phyloP scores from a whole-genome alignment of 2,113 vertebrate species.

The Thamnophis sirtalis region DNA sequence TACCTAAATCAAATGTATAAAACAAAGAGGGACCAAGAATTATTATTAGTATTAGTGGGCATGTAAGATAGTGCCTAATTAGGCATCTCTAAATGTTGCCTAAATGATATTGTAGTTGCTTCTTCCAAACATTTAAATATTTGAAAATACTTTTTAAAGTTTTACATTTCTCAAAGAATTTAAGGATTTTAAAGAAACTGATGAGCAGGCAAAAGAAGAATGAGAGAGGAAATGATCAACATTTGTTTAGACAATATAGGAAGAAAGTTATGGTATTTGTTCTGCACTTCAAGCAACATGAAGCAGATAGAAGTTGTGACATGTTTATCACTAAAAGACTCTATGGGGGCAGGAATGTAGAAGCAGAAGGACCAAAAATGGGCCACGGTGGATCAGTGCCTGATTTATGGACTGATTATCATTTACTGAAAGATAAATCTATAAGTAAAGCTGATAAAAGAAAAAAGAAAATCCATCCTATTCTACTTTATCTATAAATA shows the following conservation, averaged over 20 bases:
- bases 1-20: slow-evolving; percentile 8
- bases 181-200: not conserved
- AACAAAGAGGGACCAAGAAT: not conserved
- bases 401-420: not conserved
- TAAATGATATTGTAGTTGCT: not conserved
- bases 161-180: not conserved
- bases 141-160: not conserved
- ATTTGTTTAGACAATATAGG: not conserved
- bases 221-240: not conserved
- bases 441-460: not conserved
- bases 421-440: not conserved
- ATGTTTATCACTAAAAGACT: not conserved
- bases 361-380: not conserved
- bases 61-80: not conserved
- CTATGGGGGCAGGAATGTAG: not conserved
- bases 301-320: not conserved
- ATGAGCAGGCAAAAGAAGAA: not conserved
- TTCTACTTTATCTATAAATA: not conserved
- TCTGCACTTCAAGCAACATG: not conserved
- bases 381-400: too few relatives aligned
- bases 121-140: not conserved
- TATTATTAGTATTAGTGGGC: not conserved
- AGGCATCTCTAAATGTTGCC: not conserved
- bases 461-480: not conserved
- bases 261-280: not conserved